Evolutionary conservation across 2,888 invertebrate species (phyloP).

Genomic region (Pyrocoelia pectoralis): DNA sequence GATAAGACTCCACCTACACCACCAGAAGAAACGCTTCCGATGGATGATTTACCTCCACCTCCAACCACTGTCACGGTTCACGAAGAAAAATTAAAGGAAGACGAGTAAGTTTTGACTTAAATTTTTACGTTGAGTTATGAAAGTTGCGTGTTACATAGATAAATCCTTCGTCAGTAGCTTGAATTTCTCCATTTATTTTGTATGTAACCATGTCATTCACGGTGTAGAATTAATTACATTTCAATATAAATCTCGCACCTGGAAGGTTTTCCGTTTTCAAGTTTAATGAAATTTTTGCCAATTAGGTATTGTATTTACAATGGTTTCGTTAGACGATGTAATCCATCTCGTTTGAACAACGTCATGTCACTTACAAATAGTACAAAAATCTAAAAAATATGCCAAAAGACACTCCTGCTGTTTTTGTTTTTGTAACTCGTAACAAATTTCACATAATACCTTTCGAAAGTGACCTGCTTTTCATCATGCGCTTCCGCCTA

Average conservation of each 20-base stretch:
- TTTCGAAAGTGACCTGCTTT: no score
- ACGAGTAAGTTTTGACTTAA: constrained; percentile 36
- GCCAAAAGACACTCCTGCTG: no score
- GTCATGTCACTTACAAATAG: no score
- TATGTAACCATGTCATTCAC: background rate
- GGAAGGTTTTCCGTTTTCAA: no score
- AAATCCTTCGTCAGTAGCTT: background rate
- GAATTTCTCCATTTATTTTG: background rate
- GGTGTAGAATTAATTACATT: background rate
- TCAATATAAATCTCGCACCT: background rate
- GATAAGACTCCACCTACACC: constrained; percentile 75
- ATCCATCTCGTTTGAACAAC: no score
- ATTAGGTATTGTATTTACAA: no score
- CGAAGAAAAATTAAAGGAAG: constrained; percentile 64
- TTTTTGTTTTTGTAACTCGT: no score
- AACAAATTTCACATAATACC: no score
- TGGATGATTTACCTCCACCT: constrained; percentile 72
- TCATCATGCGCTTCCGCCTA: no score
- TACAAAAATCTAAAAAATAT: no score
- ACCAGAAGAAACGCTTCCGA: constrained; percentile 66
- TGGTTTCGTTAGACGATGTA: no score
- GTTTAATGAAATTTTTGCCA: no score
- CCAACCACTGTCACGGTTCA: constrained; percentile 64
- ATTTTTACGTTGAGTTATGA: background rate
- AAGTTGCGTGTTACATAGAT: background rate